These are phyloP conservation scores for Botrylloides violaceus DNA, from an alignment of 23 tunicate genomes.

Conservation along the genomic window DNA sequence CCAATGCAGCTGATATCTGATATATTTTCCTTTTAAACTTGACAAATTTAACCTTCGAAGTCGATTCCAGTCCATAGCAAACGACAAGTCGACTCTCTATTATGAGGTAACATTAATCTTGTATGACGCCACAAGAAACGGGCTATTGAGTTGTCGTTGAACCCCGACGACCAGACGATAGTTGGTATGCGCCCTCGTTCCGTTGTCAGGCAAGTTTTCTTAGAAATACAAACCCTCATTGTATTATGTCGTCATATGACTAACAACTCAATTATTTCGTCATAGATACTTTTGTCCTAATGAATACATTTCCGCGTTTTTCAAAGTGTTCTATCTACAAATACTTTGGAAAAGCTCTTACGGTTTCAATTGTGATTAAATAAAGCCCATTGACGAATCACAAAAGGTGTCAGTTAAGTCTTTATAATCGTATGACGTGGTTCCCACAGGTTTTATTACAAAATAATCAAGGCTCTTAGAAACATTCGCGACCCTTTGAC, in stretches of 20 bases:
- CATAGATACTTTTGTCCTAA: not conserved
- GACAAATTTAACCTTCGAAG: too few species aligned
- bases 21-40: too few species aligned
- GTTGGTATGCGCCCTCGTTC: not conserved
- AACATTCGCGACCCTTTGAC: constrained; percentile 1
- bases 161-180: not conserved
- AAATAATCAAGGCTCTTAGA: not conserved
- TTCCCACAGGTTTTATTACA: constrained; percentile 2
- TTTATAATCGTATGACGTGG: not conserved
- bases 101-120: too few species aligned
- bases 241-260: not conserved
- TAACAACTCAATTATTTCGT: not conserved
- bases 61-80: too few species aligned
- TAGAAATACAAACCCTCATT: not conserved
- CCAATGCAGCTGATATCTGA: too few species aligned
- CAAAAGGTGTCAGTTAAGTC: constrained; percentile 1
- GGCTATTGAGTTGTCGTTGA: not conserved
- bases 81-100: too few species aligned
- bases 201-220: too few species aligned
- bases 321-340: not conserved
- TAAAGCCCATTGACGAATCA: not conserved
- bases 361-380: not conserved
- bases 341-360: not conserved
- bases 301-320: not conserved
- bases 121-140: too few species aligned